Conservation (phyloP, 2,888 invertebrate genomes). For the Neocrepidodera transversa region DNA sequence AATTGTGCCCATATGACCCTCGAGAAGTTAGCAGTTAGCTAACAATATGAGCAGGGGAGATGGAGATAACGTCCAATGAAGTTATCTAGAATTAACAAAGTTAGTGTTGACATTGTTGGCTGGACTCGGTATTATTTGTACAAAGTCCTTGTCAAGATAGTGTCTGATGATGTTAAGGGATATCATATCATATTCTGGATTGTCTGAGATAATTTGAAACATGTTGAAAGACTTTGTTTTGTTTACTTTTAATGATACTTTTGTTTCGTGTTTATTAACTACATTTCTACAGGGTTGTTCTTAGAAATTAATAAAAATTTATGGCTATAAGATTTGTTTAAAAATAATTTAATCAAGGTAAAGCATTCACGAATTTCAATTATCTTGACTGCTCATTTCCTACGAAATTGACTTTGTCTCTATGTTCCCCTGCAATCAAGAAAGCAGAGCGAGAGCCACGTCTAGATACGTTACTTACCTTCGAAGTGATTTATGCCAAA, state of each 20-base stretch:
- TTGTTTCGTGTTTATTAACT: too few species aligned
- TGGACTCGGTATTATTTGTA: slow-evolving; percentile 19
- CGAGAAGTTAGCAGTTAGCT: background rate
- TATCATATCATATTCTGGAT: background rate
- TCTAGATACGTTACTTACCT: slow-evolving; percentile 18
- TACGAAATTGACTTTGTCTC: slow-evolving; percentile 13
- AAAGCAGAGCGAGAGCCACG: background rate
- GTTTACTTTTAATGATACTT: too few species aligned
- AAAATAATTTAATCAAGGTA: too few species aligned
- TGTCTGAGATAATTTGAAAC: background rate
- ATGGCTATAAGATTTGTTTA: too few species aligned
- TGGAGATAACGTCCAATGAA: slow-evolving; percentile 20
- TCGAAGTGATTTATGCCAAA: slow-evolving; percentile 41
- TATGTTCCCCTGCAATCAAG: background rate
- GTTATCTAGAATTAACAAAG: slow-evolving; percentile 27
- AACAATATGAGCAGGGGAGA: slow-evolving; percentile 17
- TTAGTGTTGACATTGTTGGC: slow-evolving; percentile 20
- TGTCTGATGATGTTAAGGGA: slow-evolving; percentile 2
- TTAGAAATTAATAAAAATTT: too few species aligned
- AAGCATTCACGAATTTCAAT: background rate
- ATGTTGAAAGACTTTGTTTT: too few species aligned
- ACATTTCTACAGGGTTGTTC: too few species aligned
- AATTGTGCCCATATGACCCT: slow-evolving; percentile 6
- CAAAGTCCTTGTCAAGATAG: slow-evolving; percentile 16
- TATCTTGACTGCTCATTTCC: background rate